A percentile compares a stretch with the other conserved stretches of the same genome.
Conservation (phyloP, 2,888 invertebrate genomes). For the Neoascia interrupta region DNA sequence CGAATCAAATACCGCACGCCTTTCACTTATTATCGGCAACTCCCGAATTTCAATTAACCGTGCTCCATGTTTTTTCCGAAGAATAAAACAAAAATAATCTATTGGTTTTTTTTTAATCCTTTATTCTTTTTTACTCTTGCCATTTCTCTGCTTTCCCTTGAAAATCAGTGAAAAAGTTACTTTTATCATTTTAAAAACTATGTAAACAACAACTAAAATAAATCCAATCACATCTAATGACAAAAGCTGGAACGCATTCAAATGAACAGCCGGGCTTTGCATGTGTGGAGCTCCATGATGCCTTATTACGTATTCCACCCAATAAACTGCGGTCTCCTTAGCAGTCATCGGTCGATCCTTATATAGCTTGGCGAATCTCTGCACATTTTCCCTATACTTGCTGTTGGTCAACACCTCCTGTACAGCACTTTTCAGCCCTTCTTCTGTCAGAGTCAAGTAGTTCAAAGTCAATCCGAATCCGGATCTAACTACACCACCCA, state of each 20-base stretch:
- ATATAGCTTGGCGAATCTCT: conserved; percentile 79
- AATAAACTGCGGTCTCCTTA: conserved; percentile 81
- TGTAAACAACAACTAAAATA: conserved; percentile 36
- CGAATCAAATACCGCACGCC: too few species aligned
- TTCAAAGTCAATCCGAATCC: conserved; percentile 78
- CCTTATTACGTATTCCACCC: conserved; percentile 82
- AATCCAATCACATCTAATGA: conserved; percentile 79
- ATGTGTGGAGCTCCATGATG: conserved; percentile 81
- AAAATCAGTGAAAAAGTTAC: background rate
- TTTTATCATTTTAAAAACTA: conserved; percentile 2
- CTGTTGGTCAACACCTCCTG: conserved; percentile 72
- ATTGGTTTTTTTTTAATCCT: too few species aligned
- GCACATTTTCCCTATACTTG: conserved; percentile 74
- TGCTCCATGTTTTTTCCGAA: too few species aligned
- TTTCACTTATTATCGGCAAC: too few species aligned
- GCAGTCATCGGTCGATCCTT: conserved; percentile 81
- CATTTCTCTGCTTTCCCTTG: conserved; percentile 12
- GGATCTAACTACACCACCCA: conserved; percentile 85
- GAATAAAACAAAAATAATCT: too few species aligned
- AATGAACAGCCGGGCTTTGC: conserved; percentile 80
- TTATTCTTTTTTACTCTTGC: too few species aligned
- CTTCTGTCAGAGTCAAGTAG: conserved; percentile 64
- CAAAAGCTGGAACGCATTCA: conserved; percentile 78
- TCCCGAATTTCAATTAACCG: background rate
- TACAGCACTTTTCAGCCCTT: conserved; percentile 59